These are phyloP conservation scores for Parazoanthus swiftii DNA, from an alignment of 92 coral and sea anemone genomes.

Conservation along the genomic window DNA sequence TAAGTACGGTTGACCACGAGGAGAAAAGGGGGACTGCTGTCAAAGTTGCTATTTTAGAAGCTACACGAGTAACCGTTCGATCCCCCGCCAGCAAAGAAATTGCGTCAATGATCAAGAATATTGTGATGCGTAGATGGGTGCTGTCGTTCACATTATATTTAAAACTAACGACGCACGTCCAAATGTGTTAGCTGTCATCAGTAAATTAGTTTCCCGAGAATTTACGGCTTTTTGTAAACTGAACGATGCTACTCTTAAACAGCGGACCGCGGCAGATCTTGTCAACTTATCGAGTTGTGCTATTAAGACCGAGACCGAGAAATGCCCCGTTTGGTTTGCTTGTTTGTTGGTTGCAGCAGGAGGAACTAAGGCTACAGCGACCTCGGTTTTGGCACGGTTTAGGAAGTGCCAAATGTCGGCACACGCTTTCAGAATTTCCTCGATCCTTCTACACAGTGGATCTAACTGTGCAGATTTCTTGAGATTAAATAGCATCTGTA, in stretches of 20 bases:
- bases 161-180: too few relatives aligned
- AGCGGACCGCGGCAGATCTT: not conserved
- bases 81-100: too few relatives aligned
- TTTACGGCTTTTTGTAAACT: not conserved
- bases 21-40: too few relatives aligned
- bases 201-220: not conserved
- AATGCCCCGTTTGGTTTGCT: slow-evolving; percentile 27
- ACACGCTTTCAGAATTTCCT: not conserved
- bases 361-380: slow-evolving; percentile 5
- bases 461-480: not conserved
- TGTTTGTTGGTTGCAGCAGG: slow-evolving; percentile 2
- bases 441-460: slow-evolving; percentile 4
- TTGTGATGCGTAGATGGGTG: too few relatives aligned
- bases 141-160: too few relatives aligned
- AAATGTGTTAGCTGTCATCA: too few relatives aligned
- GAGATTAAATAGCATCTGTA: not conserved
- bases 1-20: too few relatives aligned
- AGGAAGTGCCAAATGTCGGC: slow-evolving; percentile 3
- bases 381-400: not conserved
- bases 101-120: too few relatives aligned
- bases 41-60: too few relatives aligned
- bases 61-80: too few relatives aligned
- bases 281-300: not conserved
- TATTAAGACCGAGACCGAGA: not conserved
- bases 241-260: slow-evolving; percentile 9